Base-by-base conservation (phyloP, 2,888 invertebrate species). In the Luperina testacea region DNA sequence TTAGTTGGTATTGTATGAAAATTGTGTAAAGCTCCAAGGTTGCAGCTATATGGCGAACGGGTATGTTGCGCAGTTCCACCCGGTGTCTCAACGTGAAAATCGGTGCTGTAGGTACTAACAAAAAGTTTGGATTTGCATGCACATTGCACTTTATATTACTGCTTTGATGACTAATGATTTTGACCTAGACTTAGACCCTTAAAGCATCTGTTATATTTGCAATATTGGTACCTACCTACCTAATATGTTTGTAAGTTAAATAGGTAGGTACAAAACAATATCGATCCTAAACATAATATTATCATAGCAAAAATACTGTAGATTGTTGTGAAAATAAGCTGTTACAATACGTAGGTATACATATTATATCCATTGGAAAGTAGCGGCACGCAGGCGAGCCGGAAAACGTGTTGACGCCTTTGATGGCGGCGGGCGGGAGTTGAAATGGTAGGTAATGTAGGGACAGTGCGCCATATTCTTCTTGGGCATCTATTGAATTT, bases 11-110 rank as follows among this genome's bases (percentile, higher is more conserved):
- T 95, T 93, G 94, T 94, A 94, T 93, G 93, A 94, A 95, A 94
- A 94, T 96, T 96, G 96, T 96, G 96, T 93, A 95, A 95, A 95
- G 89, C 87, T 90, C 91, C 96, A 96, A 96, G 97, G 97, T 95
- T 96, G 94, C 94, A 92, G 80, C 91, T 92, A 86, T 88, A 91
- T 91, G 90, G 90, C 92, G 86, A 91, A 89, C 90, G 88, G 91
- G 91, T 91, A 85, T 90, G 91, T 96, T 96, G 95, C 96, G 90
- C 83, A 90, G 89, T 83, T 95, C 90, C 90, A 92, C 92, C 88
- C 90, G 91, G 91, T 95, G 95, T 94, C 94, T 93, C 94, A 94
- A 94, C 87, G 79, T 85, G 89, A 91, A 93, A 91, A 88, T 89
- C 85, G 85, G 77, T 76, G 51, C 74, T 77, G 45, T 45, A 32